Evolutionary conservation across 2,888 invertebrate species (phyloP).

Genomic region (Microplitis deprimator): DNA sequence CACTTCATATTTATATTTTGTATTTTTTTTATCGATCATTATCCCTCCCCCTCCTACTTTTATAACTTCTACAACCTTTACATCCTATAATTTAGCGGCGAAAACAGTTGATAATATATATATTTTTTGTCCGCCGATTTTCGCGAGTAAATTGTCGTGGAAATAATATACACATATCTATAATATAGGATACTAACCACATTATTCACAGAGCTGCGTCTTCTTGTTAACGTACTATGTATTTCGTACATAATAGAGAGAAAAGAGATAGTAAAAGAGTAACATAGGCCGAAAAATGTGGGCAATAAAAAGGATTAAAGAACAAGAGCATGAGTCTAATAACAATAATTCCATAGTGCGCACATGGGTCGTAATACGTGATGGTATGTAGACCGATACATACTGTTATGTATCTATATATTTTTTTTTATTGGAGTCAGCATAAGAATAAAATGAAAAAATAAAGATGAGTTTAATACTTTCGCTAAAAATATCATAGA

Average conservation of each 20-base stretch:
- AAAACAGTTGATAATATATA: constrained; percentile 5
- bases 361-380: constrained; percentile 46
- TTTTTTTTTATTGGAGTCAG: background rate
- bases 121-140: background rate
- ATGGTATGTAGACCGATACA: constrained; percentile 48
- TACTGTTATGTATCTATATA: constrained; percentile 14
- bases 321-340: constrained; percentile 43
- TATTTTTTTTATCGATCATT: too few species aligned
- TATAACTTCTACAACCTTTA: background rate
- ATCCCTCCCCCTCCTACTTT: background rate
- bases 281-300: background rate
- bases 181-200: too few species aligned
- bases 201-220: too few species aligned
- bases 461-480: too few species aligned
- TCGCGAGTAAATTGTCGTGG: background rate
- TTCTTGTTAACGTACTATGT: too few species aligned
- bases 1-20: too few species aligned
- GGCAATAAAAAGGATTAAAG: background rate
- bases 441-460: too few species aligned
- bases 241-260: background rate
- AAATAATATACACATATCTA: too few species aligned
- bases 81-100: constrained; percentile 19
- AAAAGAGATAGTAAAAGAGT: background rate
- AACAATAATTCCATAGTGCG: constrained; percentile 49
- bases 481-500: too few species aligned